Base-by-base conservation (phyloP, 2,113 vertebrate species). In the Oreotrochilus melanogaster region DNA sequence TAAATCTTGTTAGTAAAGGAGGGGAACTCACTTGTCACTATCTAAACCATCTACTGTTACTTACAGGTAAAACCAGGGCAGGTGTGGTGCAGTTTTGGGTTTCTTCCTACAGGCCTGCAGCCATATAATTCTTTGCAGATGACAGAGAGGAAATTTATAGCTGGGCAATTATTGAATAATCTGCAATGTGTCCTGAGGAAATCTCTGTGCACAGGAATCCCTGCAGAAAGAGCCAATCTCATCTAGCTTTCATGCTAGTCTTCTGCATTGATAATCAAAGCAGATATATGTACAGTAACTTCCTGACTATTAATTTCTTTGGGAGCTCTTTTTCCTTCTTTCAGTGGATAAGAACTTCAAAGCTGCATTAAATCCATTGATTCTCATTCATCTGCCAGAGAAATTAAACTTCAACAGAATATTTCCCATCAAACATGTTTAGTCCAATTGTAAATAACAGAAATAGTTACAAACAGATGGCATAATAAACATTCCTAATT, bases 1-100 rank as follows among this genome's bases (percentile, higher is more conserved):
- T 96, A 95, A 96, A 96, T 95, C 91, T 89, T 94, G 48, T 79
- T 61, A 76, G 11, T 30, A 72, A 82, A 76, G 62, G 33, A 94
- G 45, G 23, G 54, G 66, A 95, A 84, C 57, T 92, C 22, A 27
- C 65, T 75, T 95, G 84, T 91, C 87, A 54, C 42, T 89, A 76
- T 95, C 95, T 87, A 39, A 93, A 60, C 27, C 33, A 86, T 92
- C 93, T 94, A 82, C 74, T 87, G 66, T 54, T 93, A 82, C 73
- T 78, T 75, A 73, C 0, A 2, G 31, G 58, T 89, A 89, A 79
- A 89, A 85, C 13, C 0, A 1, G 35, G 28, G 33, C 91, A 95
- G 94, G 89, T 94, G 88, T 2, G 7, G 33, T 60, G 22, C 17
- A 74, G 76, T 86, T 88, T 91, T 93, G 69, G 11, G 37, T 95